A percentile compares a stretch with the other conserved stretches of the same genome.
phyloP scores from a whole-genome alignment of 2,888 invertebrate species.

The Mythimna vitellina region DNA sequence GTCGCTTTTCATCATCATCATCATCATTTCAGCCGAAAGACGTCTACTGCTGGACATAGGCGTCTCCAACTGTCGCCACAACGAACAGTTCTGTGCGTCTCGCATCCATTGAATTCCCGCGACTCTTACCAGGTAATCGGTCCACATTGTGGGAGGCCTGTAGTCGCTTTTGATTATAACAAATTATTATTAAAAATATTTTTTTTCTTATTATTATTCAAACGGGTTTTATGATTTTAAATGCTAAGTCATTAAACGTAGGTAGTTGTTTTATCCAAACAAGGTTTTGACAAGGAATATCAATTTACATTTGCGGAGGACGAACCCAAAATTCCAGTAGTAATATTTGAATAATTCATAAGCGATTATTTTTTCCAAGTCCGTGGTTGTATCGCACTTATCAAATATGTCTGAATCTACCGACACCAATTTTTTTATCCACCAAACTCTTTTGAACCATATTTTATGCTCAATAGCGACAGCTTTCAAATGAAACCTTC shows the following conservation, averaged over 20 bases:
- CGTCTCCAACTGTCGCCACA: no score
- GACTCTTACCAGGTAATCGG: no score
- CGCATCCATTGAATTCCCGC: no score
- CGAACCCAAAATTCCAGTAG: constrained; percentile 24
- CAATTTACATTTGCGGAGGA: constrained; percentile 38
- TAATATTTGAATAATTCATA: constrained; percentile 54
- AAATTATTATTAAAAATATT: no score
- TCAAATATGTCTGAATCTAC: constrained; percentile 14
- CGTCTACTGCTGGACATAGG: no score
- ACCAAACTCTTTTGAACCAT: constrained; percentile 21
- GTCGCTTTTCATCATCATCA: neutral
- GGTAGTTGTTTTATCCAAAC: constrained; percentile 12
- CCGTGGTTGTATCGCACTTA: constrained; percentile 13
- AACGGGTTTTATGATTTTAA: no score
- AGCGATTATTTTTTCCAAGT: constrained; percentile 20
- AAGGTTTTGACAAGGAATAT: constrained; percentile 22
- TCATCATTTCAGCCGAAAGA: no score
- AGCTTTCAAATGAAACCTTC: constrained; percentile 23
- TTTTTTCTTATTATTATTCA: no score
- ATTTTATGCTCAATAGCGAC: constrained; percentile 7
- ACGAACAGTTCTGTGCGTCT: no score
- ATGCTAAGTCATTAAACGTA: neutral
- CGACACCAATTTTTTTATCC: constrained; percentile 4
- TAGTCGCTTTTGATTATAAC: no score
- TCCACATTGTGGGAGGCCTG: no score